phyloP scores from a whole-genome alignment of 92 coral and sea anemone genomes.

The Palythoa grandiflora region DNA sequence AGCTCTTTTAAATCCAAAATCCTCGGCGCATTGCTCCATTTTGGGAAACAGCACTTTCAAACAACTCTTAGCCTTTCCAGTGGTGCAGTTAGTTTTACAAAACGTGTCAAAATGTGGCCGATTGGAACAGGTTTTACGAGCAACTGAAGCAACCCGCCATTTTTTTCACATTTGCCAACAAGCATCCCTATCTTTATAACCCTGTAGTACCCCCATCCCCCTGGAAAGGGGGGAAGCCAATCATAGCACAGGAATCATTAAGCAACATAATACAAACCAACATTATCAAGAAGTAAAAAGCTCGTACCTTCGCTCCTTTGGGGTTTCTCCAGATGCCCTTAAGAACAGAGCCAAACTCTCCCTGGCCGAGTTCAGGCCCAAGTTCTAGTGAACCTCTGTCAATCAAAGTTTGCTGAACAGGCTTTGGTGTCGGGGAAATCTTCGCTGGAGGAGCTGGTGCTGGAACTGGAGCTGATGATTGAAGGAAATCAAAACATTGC shows the following conservation, averaged over 20 bases:
- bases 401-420: constrained; percentile 81
- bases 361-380: constrained; percentile 94
- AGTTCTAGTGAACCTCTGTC: constrained; percentile 80
- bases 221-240: too few relatives aligned
- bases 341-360: constrained; percentile 98
- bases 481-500: background rate
- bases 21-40: too few relatives aligned
- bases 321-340: constrained; percentile 96
- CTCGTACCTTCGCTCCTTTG: constrained; percentile 80
- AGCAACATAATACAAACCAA: background rate
- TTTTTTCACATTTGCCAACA: too few relatives aligned
- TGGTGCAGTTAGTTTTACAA: too few relatives aligned
- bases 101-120: too few relatives aligned
- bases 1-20: too few relatives aligned
- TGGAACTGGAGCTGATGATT: background rate
- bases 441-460: constrained; percentile 47
- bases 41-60: too few relatives aligned
- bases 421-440: constrained; percentile 33
- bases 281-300: background rate
- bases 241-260: background rate
- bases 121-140: too few relatives aligned
- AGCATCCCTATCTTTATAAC: too few relatives aligned
- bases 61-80: too few relatives aligned
- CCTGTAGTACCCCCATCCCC: too few relatives aligned
- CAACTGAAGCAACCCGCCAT: too few relatives aligned